phyloP scores from a whole-genome alignment of 92 coral and sea anemone genomes.

The Diadumene lineata region DNA sequence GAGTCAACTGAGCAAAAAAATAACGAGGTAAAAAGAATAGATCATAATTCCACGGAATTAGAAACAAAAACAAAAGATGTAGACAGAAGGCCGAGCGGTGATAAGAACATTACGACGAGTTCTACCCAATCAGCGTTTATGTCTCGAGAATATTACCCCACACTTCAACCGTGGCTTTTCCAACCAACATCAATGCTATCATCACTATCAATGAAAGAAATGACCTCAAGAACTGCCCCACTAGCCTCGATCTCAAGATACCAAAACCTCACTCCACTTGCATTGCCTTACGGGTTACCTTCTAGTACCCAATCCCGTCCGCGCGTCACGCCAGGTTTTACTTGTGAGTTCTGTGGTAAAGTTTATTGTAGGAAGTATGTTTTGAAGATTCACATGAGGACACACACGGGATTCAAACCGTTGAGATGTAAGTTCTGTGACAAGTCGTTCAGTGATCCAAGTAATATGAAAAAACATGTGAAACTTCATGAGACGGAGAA shows the following conservation, averaged over 20 bases:
- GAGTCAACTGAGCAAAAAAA: not conserved
- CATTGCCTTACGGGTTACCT: constrained; percentile 49
- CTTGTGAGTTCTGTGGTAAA: constrained; percentile 96
- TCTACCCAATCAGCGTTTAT: not conserved
- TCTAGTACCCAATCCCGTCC: constrained; percentile 32
- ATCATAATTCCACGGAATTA: not conserved
- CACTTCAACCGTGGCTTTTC: constrained; percentile 10
- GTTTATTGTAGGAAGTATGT: constrained; percentile 97
- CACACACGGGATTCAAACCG: constrained; percentile 99
- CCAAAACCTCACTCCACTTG: constrained; percentile 41
- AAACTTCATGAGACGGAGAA: constrained; percentile 92
- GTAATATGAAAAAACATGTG: constrained; percentile 97
- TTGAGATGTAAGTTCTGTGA: constrained; percentile 94
- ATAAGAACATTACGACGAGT: not conserved
- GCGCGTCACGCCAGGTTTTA: constrained; percentile 70
- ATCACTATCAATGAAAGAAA: constrained; percentile 14
- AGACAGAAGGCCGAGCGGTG: not conserved
- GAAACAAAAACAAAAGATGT: not conserved
- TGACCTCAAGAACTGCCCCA: constrained; percentile 40
- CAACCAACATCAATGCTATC: constrained; percentile 15
- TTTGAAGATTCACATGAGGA: constrained; percentile 96
- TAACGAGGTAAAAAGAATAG: not conserved
- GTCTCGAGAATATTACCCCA: constrained; percentile 7
- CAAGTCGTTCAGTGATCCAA: constrained; percentile 98
- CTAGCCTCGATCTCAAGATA: constrained; percentile 46